Base-by-base conservation (phyloP, 2,113 vertebrate genomes). In the Mionectes macconnelli region DNA sequence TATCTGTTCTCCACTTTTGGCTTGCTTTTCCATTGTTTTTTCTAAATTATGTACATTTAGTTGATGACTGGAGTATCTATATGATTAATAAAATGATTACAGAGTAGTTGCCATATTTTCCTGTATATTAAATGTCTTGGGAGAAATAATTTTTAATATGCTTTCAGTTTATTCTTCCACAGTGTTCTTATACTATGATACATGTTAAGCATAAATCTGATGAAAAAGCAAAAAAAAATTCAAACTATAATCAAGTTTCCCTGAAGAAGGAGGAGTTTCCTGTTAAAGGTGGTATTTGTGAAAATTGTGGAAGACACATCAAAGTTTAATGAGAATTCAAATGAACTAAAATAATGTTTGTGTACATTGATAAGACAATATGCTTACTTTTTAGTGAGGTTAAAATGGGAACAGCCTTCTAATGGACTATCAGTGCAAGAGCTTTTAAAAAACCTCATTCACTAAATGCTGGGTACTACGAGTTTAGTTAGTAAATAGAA, bases 1-100 rank as follows among this genome's bases (percentile, higher is more conserved):
- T 76, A 12, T 87, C 80, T 87, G 42, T 96, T 94, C 63, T 93
- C 87, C 91, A 93, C 63, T 94, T 96, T 88, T 84, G 68, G 27
- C 33, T 90, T 92, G 8, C 13, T 63, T 84, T 87, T 93, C 16
- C 50, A 35, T 42, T 83, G 30, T 80, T 91, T 24, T 68, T 59
- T 91, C 42, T 77, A 74, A n/a, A 52, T 59, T 47, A 25, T 37
- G 5, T 66, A 21, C 23, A 19, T 85, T 90, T 70, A 67, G 16
- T 12, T 86, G 63, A 67, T 70, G 63, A 66, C 30, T 88, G 55
- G 16, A 67, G 18, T 33, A 35, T 42, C 37, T 66, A 8, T 85
- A 85, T 91, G 84, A 67, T 69, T 83, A 66, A 80, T 55, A 18
- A 30, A 91, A 23, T 37, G 6, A 19, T 67, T 70, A 40, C 52